Evolutionary conservation across 2,888 invertebrate species (phyloP).

Genomic region (Selenia dentaria): DNA sequence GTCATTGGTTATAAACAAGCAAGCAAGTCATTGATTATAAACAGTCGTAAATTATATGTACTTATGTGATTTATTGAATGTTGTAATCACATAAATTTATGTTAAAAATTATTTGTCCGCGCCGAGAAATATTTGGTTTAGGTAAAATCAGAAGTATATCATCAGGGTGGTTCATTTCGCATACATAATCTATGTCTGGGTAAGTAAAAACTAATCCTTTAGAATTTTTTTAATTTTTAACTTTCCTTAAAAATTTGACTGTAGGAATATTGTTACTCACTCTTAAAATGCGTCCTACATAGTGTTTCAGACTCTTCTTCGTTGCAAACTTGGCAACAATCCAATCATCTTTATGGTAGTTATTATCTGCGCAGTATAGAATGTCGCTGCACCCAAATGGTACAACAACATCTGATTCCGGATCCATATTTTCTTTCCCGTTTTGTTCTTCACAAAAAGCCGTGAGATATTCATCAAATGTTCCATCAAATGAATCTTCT

Average conservation of each 20-base stretch:
- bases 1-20: slow-evolving; percentile 1
- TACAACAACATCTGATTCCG: slow-evolving; percentile 7
- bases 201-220: slow-evolving; percentile 22
- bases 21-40: slow-evolving; percentile 7
- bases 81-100: slow-evolving; percentile 21
- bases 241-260: slow-evolving; percentile 24
- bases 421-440: slow-evolving; percentile 18
- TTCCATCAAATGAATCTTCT: slow-evolving; percentile 15
- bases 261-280: slow-evolving; percentile 18
- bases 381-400: slow-evolving; percentile 23
- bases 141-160: slow-evolving; percentile 24
- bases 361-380: slow-evolving; percentile 15
- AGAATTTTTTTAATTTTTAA: slow-evolving; percentile 21
- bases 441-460: slow-evolving; percentile 16
- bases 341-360: slow-evolving; percentile 22
- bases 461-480: slow-evolving; percentile 13
- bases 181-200: slow-evolving; percentile 27
- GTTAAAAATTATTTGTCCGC: slow-evolving; percentile 24
- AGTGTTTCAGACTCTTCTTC: slow-evolving; percentile 31
- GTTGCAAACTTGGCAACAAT: slow-evolving; percentile 27
- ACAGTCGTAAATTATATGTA: slow-evolving; percentile 7
- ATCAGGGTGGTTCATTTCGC: slow-evolving; percentile 18
- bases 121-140: slow-evolving; percentile 19
- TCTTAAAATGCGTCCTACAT: slow-evolving; percentile 23
- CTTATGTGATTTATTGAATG: slow-evolving; percentile 19